Percentiles rank a stretch among this genome's conserved stretches.
These are phyloP conservation scores for Eriosoma lanigerum DNA, from an alignment of 1,140 invertebrate genomes.

Conservation along the genomic window DNA sequence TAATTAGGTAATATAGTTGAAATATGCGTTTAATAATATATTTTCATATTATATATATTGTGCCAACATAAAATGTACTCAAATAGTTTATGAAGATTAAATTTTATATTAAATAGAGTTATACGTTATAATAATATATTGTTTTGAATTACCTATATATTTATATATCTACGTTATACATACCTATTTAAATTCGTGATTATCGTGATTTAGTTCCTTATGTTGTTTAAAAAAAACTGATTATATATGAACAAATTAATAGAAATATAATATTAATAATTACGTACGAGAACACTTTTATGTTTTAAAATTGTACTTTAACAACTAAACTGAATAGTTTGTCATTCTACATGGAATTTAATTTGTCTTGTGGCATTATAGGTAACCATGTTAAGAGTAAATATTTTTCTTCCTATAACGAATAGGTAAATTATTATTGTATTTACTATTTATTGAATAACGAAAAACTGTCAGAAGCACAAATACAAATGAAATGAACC, in stretches of 20 bases:
- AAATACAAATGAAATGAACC: slow-evolving; percentile 36
- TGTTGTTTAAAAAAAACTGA: no score
- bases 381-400: background rate
- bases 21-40: no score
- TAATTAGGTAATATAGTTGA: no score
- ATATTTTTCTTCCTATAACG: background rate
- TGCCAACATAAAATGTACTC: no score
- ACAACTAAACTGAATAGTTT: background rate
- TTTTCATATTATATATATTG: no score
- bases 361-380: background rate
- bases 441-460: background rate
- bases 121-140: no score
- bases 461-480: slow-evolving; percentile 22
- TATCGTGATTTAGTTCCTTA: no score
- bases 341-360: background rate
- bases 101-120: no score
- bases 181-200: background rate
- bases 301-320: background rate
- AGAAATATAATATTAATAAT: background rate
- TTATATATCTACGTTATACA: background rate
- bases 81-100: no score
- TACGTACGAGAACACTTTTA: background rate
- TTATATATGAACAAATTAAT: background rate
- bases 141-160: no score
- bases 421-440: background rate